These are phyloP conservation scores for Ethmia dodecea DNA, from an alignment of 2,888 invertebrate species.

Conservation along the genomic window DNA sequence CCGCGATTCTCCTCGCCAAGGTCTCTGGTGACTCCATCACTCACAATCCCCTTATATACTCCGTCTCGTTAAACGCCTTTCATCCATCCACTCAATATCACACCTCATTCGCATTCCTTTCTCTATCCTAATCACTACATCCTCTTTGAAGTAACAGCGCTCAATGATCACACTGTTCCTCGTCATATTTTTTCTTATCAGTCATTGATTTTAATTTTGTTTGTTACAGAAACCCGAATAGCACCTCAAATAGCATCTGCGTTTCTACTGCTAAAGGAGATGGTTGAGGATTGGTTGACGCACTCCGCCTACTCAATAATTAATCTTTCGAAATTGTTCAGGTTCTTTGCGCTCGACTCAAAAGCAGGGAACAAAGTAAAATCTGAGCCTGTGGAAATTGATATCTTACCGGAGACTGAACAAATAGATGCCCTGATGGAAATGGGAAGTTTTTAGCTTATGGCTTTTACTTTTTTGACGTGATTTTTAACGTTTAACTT, in stretches of 20 bases:
- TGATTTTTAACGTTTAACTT: no score
- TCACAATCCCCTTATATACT: no score
- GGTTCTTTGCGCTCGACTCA: conserved; percentile 57
- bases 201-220: conserved; percentile 16
- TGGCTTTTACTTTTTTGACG: no score
- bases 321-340: conserved; percentile 77
- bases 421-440: conserved; percentile 67
- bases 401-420: conserved; percentile 65
- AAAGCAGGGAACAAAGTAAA: conserved; percentile 41
- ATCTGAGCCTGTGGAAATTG: conserved; percentile 55
- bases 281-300: conserved; percentile 81
- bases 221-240: conserved; percentile 31
- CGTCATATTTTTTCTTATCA: no score
- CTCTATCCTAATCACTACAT: no score
- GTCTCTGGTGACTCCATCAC: no score
- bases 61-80: no score
- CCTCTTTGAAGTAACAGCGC: no score
- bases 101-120: no score
- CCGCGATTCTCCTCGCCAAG: no score
- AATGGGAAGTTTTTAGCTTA: conserved; percentile 26
- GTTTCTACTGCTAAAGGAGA: conserved; percentile 80
- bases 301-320: conserved; percentile 84
- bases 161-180: no score
- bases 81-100: no score
- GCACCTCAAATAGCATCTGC: conserved; percentile 71